Evolutionary conservation across 2,797 vertebrate genomes (phyloP).

Genomic region (Furcifer pardalis): DNA sequence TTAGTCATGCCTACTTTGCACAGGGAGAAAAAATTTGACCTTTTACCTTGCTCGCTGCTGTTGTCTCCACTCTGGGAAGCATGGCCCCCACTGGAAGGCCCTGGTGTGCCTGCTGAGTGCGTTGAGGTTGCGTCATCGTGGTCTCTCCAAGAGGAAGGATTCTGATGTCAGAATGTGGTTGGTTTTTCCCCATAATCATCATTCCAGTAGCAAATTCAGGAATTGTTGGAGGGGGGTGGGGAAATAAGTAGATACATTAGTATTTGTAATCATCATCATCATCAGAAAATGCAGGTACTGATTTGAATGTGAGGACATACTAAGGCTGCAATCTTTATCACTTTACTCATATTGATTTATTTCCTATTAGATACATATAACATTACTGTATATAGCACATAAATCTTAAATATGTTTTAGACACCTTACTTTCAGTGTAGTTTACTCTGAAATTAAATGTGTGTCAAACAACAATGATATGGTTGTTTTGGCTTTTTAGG

Average conservation of each 20-base stretch:
- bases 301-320: constrained; percentile 50
- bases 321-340: constrained; percentile 9
- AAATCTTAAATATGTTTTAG: not conserved
- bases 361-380: not conserved
- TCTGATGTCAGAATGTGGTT: constrained; percentile 85
- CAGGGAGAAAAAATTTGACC: constrained; percentile 72
- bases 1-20: constrained; percentile 75
- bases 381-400: not conserved
- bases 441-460: not conserved
- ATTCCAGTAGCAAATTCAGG: constrained; percentile 76
- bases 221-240: constrained; percentile 54
- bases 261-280: constrained; percentile 68
- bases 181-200: constrained; percentile 74
- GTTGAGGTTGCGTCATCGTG: constrained; percentile 99
- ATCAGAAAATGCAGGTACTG: constrained; percentile 44
- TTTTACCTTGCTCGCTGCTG: constrained; percentile 99
- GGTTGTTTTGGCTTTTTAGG: constrained; percentile 9
- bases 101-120: constrained; percentile 98
- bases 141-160: constrained; percentile 99
- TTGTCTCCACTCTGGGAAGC: constrained; percentile 99
- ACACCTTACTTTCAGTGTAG: not conserved
- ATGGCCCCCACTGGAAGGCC: constrained; percentile 98
- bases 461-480: not conserved
- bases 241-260: constrained; percentile 81
- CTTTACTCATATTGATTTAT: not conserved